Evolutionary conservation across 2,797 vertebrate genomes (phyloP), one percentile per base, ranked within the genome.

Genomic region (Alectoris magna): DNA sequence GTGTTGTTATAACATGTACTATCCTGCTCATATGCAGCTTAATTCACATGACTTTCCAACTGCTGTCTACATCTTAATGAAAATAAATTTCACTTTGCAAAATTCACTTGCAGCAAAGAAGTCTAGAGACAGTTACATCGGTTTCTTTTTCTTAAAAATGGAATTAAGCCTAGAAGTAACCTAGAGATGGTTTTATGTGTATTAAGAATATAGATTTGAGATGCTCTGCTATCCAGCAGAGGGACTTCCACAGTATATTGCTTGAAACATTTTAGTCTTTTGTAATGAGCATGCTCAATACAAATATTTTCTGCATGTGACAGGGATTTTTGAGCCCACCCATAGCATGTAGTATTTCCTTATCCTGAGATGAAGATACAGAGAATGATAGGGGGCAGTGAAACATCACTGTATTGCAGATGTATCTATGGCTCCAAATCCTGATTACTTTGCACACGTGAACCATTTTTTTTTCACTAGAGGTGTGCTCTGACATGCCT

Each of bases 141-240:
- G 10, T 3, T 71, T 3, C 14, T 68, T 79, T 71, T 48, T 49
- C 39, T 84, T 62, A 23, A 48, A 48, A 84, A 80, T 49, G 15
- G 56, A 68, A 89, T 60, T 26, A 51, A 88, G 18, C 18, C 51
- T 14, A 19, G n/a, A 49, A 59, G 36, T 63, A 46, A 59, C 23
- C 26, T 36, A 44, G 41, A 49, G 36, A 60, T 34, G 31, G 60
- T 72, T 76, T 78, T 23, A 36, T 3, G 7, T 16, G 10, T 49
- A n/a, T 46, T 38, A 49, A 55, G 68, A 88, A 18, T 21, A 41
- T 0, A 2, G 29, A 16, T 91, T 81, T 1, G 1, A 19, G 46
- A 55, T 8, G 18, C 60, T 58, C 31, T 66, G 41, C 51, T 80
- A 31, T 74, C 81, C 90, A 93, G 86, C 84, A 96, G 86, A 79